Evolutionary conservation across 2,888 invertebrate genomes (phyloP).

Genomic region (Lochmaea crataegi): DNA sequence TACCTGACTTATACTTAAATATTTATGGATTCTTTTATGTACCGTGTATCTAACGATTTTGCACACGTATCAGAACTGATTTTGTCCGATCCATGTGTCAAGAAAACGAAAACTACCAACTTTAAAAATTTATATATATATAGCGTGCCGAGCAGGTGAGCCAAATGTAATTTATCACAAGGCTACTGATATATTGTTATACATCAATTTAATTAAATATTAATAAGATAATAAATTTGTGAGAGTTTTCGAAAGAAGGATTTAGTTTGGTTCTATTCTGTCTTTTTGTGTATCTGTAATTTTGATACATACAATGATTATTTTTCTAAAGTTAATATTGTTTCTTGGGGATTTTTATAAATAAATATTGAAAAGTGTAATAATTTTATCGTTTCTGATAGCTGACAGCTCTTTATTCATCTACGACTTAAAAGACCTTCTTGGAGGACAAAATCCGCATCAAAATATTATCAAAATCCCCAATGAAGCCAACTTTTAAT

Average conservation of each 20-base stretch:
- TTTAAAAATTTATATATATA: conserved; percentile 5
- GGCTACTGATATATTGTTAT: not conserved
- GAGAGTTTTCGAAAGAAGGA: not conserved
- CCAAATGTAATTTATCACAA: not conserved
- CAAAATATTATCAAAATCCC: too few relatives aligned
- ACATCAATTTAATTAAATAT: not conserved
- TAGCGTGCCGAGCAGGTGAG: not conserved
- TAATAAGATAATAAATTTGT: not conserved
- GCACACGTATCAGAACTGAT: conserved; percentile 38
- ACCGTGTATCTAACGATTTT: conserved; percentile 36
- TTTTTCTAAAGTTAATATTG: not conserved
- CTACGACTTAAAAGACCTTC: too few relatives aligned
- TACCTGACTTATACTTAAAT: conserved; percentile 37
- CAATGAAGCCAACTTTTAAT: too few relatives aligned
- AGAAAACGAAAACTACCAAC: not conserved
- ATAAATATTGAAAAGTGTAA: too few relatives aligned
- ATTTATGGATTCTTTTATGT: conserved; percentile 50
- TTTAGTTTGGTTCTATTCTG: too few relatives aligned
- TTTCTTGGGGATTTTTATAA: too few relatives aligned
- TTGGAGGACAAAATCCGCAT: too few relatives aligned
- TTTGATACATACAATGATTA: not conserved
- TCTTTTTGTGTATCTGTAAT: too few relatives aligned
- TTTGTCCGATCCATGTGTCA: conserved; percentile 13
- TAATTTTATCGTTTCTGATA: too few relatives aligned
- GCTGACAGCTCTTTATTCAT: too few relatives aligned